A percentile compares a stretch with the other conserved stretches of the same genome.
Conservation (phyloP, 2,797 vertebrate species). For the Buceros bicornis region DNA sequence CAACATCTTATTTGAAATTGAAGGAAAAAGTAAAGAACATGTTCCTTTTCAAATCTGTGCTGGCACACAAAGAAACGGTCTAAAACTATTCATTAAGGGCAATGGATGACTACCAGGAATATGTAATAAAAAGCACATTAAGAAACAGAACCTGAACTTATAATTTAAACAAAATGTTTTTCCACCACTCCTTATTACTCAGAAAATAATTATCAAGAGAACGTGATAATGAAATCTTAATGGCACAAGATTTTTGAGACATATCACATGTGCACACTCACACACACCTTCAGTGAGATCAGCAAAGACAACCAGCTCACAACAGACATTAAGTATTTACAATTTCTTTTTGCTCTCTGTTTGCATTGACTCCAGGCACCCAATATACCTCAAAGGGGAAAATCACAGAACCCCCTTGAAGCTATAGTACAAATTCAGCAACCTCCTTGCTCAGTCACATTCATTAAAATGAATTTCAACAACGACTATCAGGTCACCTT, state of each 20-base stretch:
- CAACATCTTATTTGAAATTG: background rate
- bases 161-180: background rate
- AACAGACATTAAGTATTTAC: background rate
- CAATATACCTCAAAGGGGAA: background rate
- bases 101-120: background rate
- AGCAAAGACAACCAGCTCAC: background rate
- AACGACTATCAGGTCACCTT: background rate
- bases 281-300: background rate
- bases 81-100: background rate
- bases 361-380: background rate
- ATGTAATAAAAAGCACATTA: background rate
- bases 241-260: background rate
- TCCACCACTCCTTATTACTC: background rate
- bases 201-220: background rate
- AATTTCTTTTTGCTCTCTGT: background rate
- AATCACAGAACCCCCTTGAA: background rate
- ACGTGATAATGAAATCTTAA: background rate
- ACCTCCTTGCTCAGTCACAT: background rate
- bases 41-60: background rate
- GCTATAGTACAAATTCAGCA: background rate
- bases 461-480: background rate
- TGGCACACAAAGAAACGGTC: background rate
- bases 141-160: background rate
- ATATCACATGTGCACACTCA: background rate
- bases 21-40: conserved; percentile 7